These are phyloP conservation scores for Eupithecia dodoneata DNA, from an alignment of 2,888 invertebrate genomes.

Conservation along the genomic window DNA sequence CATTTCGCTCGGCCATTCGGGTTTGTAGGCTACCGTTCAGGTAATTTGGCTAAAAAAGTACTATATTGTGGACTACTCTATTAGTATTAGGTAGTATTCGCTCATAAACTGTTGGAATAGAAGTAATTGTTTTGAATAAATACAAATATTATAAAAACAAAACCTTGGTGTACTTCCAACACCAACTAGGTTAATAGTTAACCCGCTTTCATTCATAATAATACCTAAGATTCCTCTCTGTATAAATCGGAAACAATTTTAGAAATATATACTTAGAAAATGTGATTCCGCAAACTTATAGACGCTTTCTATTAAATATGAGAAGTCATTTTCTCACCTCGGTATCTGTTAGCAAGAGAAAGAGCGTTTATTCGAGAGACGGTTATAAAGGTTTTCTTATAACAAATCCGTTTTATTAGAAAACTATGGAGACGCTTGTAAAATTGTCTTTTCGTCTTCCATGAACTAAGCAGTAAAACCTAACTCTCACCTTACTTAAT, in stretches of 20 bases:
- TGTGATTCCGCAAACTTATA: neutral
- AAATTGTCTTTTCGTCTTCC: neutral
- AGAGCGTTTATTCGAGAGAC: neutral
- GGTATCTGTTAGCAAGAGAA: neutral
- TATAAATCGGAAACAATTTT: neutral
- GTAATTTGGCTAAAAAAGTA: conserved; percentile 24
- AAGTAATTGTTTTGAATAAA: too few relatives aligned
- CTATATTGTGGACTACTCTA: too few relatives aligned
- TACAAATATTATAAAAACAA: too few relatives aligned
- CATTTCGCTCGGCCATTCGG: conserved; percentile 29
- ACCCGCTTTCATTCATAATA: too few relatives aligned
- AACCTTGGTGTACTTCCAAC: too few relatives aligned
- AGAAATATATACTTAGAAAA: neutral
- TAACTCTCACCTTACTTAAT: neutral
- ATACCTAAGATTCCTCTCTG: neutral
- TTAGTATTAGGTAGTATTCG: too few relatives aligned
- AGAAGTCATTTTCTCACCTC: neutral
- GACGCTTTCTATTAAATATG: neutral
- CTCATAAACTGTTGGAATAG: too few relatives aligned
- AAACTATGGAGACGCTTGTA: neutral
- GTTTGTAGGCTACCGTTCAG: conserved; percentile 23
- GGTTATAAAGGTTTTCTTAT: neutral
- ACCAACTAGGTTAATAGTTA: too few relatives aligned
- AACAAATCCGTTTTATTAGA: neutral
- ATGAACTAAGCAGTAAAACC: neutral